These are phyloP conservation scores for Mormoops blainvillei DNA, from an alignment of 2,113 vertebrate species.

Conservation along the genomic window DNA sequence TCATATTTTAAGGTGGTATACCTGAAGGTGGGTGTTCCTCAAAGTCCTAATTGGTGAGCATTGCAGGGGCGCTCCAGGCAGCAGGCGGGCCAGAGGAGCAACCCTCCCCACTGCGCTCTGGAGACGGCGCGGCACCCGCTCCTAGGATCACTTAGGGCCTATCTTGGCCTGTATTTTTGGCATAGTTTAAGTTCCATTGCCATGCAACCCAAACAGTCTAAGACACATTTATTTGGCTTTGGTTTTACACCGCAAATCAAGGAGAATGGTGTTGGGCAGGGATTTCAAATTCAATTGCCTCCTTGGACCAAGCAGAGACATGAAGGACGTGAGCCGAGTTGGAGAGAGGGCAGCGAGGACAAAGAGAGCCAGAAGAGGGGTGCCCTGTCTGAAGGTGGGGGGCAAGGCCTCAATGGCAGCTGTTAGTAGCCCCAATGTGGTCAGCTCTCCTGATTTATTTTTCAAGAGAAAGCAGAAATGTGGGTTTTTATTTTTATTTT, in stretches of 20 bases:
- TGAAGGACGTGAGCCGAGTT: neutral
- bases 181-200: neutral
- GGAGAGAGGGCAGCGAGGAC: neutral
- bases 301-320: neutral
- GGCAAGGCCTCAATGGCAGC: rapidly evolving
- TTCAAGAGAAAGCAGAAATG: neutral
- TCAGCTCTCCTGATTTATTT: neutral
- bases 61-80: neutral
- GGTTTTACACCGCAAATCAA: neutral
- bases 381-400: neutral
- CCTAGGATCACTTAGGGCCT: neutral
- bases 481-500: neutral
- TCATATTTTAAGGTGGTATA: neutral
- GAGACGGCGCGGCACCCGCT: neutral
- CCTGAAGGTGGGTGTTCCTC: neutral
- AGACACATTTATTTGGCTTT: neutral
- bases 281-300: neutral
- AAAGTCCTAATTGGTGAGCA: neutral
- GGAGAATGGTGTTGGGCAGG: neutral
- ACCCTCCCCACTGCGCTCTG: neutral
- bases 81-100: neutral
- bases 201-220: neutral
- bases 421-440: neutral
- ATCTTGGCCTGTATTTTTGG: neutral
- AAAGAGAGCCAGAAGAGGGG: too few relatives aligned